phyloP scores from a whole-genome alignment of 2,888 invertebrate genomes.

The Neelides folsomi region DNA sequence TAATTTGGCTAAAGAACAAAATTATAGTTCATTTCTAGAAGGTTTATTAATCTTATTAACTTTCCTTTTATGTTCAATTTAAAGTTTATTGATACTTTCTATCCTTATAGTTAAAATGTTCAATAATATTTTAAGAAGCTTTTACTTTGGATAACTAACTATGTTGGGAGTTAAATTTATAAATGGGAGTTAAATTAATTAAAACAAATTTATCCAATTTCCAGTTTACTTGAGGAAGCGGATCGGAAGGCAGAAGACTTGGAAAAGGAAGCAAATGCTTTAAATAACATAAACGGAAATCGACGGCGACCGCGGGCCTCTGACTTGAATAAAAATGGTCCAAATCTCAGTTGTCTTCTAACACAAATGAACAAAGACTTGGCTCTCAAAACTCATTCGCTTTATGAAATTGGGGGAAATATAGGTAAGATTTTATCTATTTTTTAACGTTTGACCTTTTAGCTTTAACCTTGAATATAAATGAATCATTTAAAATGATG shows the following conservation, averaged over 20 bases:
- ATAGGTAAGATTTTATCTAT: slow-evolving; percentile 42
- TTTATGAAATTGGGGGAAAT: slow-evolving; percentile 45
- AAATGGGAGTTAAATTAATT: too few relatives aligned
- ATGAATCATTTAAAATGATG: too few relatives aligned
- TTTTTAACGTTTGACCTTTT: too few relatives aligned
- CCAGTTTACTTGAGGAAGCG: slow-evolving; percentile 30
- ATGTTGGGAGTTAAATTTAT: background rate
- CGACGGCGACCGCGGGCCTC: slow-evolving; percentile 20
- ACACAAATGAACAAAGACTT: slow-evolving; percentile 37
- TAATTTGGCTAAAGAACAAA: too few relatives aligned
- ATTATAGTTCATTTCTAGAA: too few relatives aligned
- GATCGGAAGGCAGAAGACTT: slow-evolving; percentile 31
- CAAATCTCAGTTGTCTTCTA: slow-evolving; percentile 37
- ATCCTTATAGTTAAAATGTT: background rate
- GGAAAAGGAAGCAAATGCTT: slow-evolving; percentile 20
- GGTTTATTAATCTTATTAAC: background rate
- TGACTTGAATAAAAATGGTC: slow-evolving; percentile 24
- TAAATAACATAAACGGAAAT: slow-evolving; percentile 14
- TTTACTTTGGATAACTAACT: too few relatives aligned
- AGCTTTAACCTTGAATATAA: too few relatives aligned
- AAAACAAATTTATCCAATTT: background rate
- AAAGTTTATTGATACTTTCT: background rate
- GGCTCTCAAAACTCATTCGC: slow-evolving; percentile 38
- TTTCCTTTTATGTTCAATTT: background rate
- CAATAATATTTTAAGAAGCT: too few relatives aligned